Evolutionary conservation across 2,797 vertebrate species (phyloP).

Genomic region (Peromyscus aztecus): DNA sequence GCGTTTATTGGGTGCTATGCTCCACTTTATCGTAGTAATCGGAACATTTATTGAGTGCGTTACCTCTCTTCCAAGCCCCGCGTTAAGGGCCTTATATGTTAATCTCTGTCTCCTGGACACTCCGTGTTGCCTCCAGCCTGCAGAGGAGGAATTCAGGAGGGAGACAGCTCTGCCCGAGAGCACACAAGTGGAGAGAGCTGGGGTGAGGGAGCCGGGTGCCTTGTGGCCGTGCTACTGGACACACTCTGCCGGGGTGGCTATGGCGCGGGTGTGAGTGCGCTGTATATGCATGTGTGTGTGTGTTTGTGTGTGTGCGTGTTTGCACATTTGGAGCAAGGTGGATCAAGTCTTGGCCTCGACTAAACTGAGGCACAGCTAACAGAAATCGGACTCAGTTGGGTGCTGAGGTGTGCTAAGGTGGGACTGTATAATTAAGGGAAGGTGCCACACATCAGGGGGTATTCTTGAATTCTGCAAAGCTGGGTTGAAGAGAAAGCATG

Average conservation of each 20-base stretch:
- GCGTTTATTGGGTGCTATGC: not conserved
- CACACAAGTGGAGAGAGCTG: fast-evolving
- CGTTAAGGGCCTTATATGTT: not conserved
- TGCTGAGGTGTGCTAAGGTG: fast-evolving
- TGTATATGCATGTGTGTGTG: no score
- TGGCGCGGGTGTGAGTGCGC: not conserved
- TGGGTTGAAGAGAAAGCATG: not conserved
- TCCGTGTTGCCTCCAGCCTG: not conserved
- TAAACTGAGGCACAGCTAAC: not conserved
- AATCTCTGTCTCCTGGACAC: not conserved
- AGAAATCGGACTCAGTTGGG: no score
- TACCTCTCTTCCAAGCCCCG: fast-evolving
- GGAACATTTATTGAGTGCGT: not conserved
- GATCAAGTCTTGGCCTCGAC: not conserved
- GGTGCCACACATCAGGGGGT: not conserved
- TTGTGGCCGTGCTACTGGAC: not conserved
- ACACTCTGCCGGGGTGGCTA: not conserved
- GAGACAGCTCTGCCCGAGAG: not conserved
- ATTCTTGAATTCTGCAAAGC: not conserved
- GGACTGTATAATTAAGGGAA: no score
- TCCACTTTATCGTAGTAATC: not conserved
- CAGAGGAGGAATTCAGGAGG: not conserved
- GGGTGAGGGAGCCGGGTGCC: not conserved
- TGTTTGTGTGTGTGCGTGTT: not conserved
- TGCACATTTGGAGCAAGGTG: not conserved